Conservation (phyloP, 2,888 invertebrate genomes). For the Leptopilina syphax region DNA sequence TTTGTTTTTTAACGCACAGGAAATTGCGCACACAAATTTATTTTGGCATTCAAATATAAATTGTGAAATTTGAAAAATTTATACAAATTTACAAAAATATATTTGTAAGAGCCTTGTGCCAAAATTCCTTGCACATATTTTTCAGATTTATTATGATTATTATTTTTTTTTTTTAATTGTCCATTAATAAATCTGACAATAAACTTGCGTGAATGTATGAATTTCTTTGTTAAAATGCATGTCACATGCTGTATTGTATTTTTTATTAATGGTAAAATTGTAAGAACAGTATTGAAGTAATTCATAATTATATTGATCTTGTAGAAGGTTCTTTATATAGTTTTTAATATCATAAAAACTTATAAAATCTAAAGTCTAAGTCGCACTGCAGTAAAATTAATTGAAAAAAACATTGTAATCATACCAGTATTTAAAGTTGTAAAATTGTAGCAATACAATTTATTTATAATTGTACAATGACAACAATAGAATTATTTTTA, state of each 20-base stretch:
- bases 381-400: constrained; percentile 31
- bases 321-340: constrained; percentile 53
- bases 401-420: background rate
- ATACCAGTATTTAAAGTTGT: background rate
- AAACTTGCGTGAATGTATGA: constrained; percentile 41
- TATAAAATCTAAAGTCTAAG: constrained; percentile 12
- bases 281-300: constrained; percentile 36
- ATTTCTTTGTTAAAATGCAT: constrained; percentile 19
- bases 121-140: constrained; percentile 65
- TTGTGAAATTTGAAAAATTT: background rate
- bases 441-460: background rate
- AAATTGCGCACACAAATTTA: constrained; percentile 9
- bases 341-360: constrained; percentile 51
- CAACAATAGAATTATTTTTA: background rate
- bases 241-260: constrained; percentile 47
- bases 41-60: background rate
- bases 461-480: background rate
- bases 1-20: constrained; percentile 22
- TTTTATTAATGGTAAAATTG: constrained; percentile 44
- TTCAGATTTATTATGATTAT: constrained; percentile 17
- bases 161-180: constrained; percentile 45
- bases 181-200: constrained; percentile 47
- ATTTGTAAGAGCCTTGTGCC: constrained; percentile 69
- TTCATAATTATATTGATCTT: constrained; percentile 38
- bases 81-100: background rate